Conservation (phyloP, 2,888 invertebrate genomes). For the Mesodorylaimus sp. region DNA sequence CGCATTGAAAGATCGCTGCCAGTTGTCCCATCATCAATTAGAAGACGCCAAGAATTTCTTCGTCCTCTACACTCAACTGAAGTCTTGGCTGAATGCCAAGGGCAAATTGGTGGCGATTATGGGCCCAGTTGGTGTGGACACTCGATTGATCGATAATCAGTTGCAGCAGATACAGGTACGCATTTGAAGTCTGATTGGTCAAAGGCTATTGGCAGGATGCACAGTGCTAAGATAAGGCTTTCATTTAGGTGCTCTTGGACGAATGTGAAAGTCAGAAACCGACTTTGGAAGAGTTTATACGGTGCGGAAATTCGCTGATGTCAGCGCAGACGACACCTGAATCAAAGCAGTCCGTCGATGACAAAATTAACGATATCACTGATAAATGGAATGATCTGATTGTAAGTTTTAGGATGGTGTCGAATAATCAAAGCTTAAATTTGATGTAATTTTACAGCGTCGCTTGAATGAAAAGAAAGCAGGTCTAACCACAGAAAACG, state of each 20-base stretch:
- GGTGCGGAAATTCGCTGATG: constrained; percentile 54
- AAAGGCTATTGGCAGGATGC: constrained; percentile 1
- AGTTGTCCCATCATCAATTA: constrained; percentile 39
- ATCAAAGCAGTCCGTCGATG: constrained; percentile 30
- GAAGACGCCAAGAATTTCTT: constrained; percentile 78
- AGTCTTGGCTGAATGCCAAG: constrained; percentile 72
- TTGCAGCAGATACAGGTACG: constrained; percentile 54
- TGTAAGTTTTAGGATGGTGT: too few relatives aligned
- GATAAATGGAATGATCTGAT: constrained; percentile 59
- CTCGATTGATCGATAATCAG: constrained; percentile 82
- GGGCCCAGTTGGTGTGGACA: constrained; percentile 86
- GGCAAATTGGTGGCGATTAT: constrained; percentile 85
- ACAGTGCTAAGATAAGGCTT: neutral
- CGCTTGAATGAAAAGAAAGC: too few relatives aligned
- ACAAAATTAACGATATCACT: constrained; percentile 51
- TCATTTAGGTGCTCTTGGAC: constrained; percentile 61
- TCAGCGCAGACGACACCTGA: constrained; percentile 34
- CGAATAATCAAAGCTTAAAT: too few relatives aligned
- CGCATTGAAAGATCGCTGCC: constrained; percentile 61
- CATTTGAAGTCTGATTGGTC: constrained; percentile 23
- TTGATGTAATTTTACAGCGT: too few relatives aligned
- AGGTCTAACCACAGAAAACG: too few relatives aligned
- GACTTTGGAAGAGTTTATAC: constrained; percentile 61
- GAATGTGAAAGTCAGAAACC: constrained; percentile 84
- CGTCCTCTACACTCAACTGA: constrained; percentile 62